A percentile compares a stretch with the other conserved stretches of the same genome.
Conservation (phyloP, 64 coral and sea anemone species). For the Cladopsammia gracilis region DNA sequence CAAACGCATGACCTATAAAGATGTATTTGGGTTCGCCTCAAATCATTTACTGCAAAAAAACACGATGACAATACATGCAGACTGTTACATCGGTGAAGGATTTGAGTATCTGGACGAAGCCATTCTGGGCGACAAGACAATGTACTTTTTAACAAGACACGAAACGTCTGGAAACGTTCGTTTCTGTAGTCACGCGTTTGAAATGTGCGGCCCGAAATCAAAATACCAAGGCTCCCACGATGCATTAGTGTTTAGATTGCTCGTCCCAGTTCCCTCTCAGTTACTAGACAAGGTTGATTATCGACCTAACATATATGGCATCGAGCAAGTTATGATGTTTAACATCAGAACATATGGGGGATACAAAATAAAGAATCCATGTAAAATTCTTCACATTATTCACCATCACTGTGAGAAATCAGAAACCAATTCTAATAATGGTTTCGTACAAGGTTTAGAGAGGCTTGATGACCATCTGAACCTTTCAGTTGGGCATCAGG, state of each 20-base stretch:
- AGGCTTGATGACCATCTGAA: too few relatives aligned
- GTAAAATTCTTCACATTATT: constrained; percentile 77
- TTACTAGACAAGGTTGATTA: constrained; percentile 65
- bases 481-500: too few relatives aligned
- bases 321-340: constrained; percentile 85
- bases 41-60: constrained; percentile 64
- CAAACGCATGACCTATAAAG: constrained; percentile 66
- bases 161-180: constrained; percentile 32
- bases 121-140: constrained; percentile 47
- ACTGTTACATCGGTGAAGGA: constrained; percentile 79
- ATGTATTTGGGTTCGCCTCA: constrained; percentile 79
- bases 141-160: constrained; percentile 92
- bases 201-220: constrained; percentile 67
- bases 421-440: too few relatives aligned
- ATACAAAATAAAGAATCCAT: constrained; percentile 86
- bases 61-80: constrained; percentile 82
- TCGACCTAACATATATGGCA: constrained; percentile 67
- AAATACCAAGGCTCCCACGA: constrained; percentile 94
- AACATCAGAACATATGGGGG: constrained; percentile 59
- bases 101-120: constrained; percentile 68
- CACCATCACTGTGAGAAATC: constrained; percentile 81
- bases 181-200: constrained; percentile 11
- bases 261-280: constrained; percentile 37
- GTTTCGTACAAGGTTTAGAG: too few relatives aligned
- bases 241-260: constrained; percentile 83